phyloP scores from a whole-genome alignment of 1,140 invertebrate genomes.

The Chelonus insularis region DNA sequence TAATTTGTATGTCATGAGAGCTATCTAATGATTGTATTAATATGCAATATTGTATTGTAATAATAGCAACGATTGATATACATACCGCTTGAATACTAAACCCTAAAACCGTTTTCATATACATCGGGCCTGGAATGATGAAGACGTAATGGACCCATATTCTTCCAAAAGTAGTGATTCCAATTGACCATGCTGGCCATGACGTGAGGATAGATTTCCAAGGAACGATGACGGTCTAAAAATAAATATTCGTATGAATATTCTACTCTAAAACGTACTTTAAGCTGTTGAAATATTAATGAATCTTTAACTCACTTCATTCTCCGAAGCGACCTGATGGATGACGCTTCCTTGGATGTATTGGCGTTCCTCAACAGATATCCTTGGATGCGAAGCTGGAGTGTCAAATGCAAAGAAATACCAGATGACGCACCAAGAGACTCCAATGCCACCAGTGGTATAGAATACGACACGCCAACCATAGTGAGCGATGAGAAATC shows the following conservation, averaged over 20 bases:
- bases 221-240: conserved; percentile 64
- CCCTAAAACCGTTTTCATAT: conserved; percentile 71
- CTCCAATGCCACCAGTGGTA: conserved; percentile 70
- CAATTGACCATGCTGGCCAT: conserved; percentile 79
- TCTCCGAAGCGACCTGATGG: conserved; percentile 54
- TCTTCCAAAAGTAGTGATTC: conserved; percentile 71
- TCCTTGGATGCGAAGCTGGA: conserved; percentile 74
- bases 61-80: background rate
- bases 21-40: background rate
- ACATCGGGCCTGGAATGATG: conserved; percentile 71
- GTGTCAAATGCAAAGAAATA: conserved; percentile 74
- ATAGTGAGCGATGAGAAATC: conserved; percentile 69
- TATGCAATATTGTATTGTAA: background rate
- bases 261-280: background rate
- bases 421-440: conserved; percentile 73
- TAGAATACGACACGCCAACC: conserved; percentile 73
- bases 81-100: conserved; percentile 69
- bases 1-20: background rate
- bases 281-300: background rate
- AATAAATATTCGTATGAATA: conserved; percentile 8
- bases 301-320: conserved; percentile 44
- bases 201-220: conserved; percentile 79
- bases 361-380: conserved; percentile 68
- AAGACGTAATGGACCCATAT: conserved; percentile 76
- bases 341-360: conserved; percentile 71